Evolutionary conservation across 2,888 invertebrate species (phyloP), one percentile per base, ranked within the genome.

Genomic region (Volucella bombylans): DNA sequence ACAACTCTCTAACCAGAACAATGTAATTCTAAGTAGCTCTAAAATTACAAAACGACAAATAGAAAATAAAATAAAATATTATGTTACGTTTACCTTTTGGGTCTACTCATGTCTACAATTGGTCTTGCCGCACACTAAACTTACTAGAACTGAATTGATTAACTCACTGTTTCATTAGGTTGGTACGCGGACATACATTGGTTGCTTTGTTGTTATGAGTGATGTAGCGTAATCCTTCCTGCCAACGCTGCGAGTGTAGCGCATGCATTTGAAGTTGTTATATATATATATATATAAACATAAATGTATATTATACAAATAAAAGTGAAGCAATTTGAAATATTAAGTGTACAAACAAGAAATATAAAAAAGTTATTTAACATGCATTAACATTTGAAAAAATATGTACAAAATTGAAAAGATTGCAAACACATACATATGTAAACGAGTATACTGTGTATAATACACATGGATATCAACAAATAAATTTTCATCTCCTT

Each of bases 81-180:
- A 31, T 6, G 6, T 31, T 31, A 31, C 31, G 6, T 31, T 6
- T 31, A 31, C 4, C 6, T 31, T 6, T 31, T 31, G 31, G 31
- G 6, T 31, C 31, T 31, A 31, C 31, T 31, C 31, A 31, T 31
- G 31, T 31, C 31, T 31, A 31, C 23, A 23, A 23, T 31, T 31
- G 31, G 6, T 4, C 6, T 31, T 31, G n/a, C 11, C 9, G 38
- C 14, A n/a, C 4, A 23, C 4, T 18, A 15, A 43, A 62, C 38
- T 12, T 47, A 3, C 8, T 3, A 38, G 12, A 15, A 52, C 11
- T 39, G 8, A 12, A 31, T n/a, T 31, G 15, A 57, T 39, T n/a
- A 87, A 96, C 98, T 95, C 94, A 99, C 99, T 99, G 99, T 94
- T 99, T 99, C 96, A 97, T 97, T 86, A 99, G 94, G 92, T 96